These are phyloP conservation scores for Castor canadensis DNA, from an alignment of 2,113 vertebrate species.

Conservation along the genomic window DNA sequence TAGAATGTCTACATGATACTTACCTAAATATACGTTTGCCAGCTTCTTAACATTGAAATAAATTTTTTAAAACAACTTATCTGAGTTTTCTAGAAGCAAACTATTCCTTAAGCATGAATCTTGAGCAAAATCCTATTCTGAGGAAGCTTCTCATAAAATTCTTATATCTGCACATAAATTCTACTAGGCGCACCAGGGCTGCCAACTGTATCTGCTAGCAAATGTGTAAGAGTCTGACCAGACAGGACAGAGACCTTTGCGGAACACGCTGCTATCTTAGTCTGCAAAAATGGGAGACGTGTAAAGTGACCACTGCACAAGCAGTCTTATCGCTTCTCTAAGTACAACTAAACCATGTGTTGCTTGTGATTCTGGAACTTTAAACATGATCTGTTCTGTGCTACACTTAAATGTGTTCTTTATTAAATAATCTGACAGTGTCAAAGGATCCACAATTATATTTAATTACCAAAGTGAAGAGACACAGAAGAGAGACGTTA, in stretches of 20 bases:
- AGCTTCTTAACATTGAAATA: not conserved
- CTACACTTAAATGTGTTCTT: not conserved
- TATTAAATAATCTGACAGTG: not conserved
- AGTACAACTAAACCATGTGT: not conserved
- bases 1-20: constrained; percentile 22
- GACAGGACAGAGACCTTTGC: not conserved
- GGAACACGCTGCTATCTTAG: too few species aligned
- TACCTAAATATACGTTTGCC: constrained; percentile 29
- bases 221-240: constrained; percentile 43
- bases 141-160: constrained; percentile 52
- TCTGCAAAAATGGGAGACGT: constrained; percentile 1
- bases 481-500: not conserved
- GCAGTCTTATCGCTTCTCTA: constrained; percentile 18
- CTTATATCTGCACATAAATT: constrained; percentile 59
- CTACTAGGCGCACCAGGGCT: not conserved
- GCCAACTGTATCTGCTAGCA: not conserved
- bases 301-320: not conserved
- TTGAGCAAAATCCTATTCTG: constrained; percentile 38
- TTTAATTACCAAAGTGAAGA: constrained; percentile 32
- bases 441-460: not conserved
- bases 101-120: constrained; percentile 53
- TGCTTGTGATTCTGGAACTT: not conserved
- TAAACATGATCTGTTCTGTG: not conserved
- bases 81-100: constrained; percentile 47
- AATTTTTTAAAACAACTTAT: constrained; percentile 17